phyloP scores from a whole-genome alignment of 2,113 vertebrate genomes.

The Percopsis transmontana region DNA sequence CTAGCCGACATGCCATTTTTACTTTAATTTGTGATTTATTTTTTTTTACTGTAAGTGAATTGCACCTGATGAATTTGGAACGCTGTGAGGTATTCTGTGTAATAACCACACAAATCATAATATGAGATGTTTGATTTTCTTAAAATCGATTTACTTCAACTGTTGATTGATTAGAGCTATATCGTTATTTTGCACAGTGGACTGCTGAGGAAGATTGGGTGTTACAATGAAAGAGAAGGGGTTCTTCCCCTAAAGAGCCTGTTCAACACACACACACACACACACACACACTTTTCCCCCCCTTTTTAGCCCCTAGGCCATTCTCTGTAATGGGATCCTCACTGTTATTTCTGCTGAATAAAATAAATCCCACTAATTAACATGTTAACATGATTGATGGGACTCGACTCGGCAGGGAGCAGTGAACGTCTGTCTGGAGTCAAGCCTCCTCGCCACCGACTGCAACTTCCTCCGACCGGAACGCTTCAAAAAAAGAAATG shows the following conservation, averaged over 20 bases:
- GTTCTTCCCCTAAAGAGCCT: conserved; percentile 76
- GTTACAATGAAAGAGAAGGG: conserved; percentile 52
- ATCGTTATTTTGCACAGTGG: conserved; percentile 51
- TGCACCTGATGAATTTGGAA: conserved; percentile 25
- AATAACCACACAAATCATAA: conserved; percentile 40
- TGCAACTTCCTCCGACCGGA: conserved; percentile 33
- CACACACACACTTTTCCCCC: not conserved
- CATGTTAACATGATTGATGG: conserved; percentile 96
- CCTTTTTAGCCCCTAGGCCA: conserved; percentile 78
- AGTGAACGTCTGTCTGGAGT: conserved; percentile 68
- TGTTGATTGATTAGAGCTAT: conserved; percentile 58
- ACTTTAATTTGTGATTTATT: conserved; percentile 29
- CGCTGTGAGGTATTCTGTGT: conserved; percentile 5
- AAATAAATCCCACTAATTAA: conserved; percentile 93
- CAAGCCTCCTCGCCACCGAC: conserved; percentile 54
- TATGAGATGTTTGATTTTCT: conserved; percentile 30
- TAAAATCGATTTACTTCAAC: conserved; percentile 42
- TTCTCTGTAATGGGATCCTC: conserved; percentile 89
- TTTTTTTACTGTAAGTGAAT: conserved; percentile 20
- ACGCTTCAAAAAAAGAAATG: conserved; percentile 37
- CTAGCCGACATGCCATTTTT: conserved; percentile 8
- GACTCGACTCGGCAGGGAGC: conserved; percentile 84
- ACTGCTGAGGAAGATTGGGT: conserved; percentile 58
- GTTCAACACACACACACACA: conserved; percentile 34
- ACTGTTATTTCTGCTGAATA: conserved; percentile 84